These are phyloP conservation scores for Aspidiotus rigidus DNA, from an alignment of 2,888 invertebrate species.

Conservation along the genomic window DNA sequence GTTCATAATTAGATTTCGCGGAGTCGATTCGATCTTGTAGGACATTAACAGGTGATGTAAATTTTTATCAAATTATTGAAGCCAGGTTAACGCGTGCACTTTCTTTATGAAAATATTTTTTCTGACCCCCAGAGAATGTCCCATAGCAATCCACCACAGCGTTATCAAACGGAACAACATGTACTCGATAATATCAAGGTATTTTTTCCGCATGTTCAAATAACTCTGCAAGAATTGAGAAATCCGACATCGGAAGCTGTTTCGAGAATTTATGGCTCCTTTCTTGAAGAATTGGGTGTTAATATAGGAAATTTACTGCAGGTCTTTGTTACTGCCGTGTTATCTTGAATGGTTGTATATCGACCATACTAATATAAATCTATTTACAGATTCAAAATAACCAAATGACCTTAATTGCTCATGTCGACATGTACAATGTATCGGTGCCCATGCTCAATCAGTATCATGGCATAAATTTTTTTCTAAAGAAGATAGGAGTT, in stretches of 20 bases:
- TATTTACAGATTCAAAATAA: conserved; percentile 27
- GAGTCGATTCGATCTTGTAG: too few relatives aligned
- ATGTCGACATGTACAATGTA: conserved; percentile 28
- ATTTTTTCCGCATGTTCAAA: conserved; percentile 22
- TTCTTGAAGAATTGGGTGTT: conserved; percentile 27
- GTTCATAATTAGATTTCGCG: too few relatives aligned
- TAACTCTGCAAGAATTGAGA: conserved; percentile 19
- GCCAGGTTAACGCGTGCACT: too few relatives aligned
- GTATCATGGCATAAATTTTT: conserved; percentile 19
- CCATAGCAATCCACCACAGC: too few relatives aligned
- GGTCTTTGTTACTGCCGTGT: neutral
- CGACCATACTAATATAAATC: neutral
- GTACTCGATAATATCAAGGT: conserved; percentile 10
- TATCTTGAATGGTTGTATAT: neutral
- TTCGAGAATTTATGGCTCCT: conserved; percentile 13
- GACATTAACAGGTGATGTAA: too few relatives aligned
- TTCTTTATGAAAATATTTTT: too few relatives aligned
- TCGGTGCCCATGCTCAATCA: conserved; percentile 27
- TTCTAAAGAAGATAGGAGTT: conserved; percentile 15
- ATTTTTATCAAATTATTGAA: too few relatives aligned
- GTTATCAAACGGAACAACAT: conserved; percentile 10
- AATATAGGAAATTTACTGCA: conserved; percentile 6
- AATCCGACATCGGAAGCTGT: conserved; percentile 20
- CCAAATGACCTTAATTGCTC: conserved; percentile 28
- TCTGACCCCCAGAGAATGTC: too few relatives aligned